phyloP scores from a whole-genome alignment of 2,888 invertebrate genomes.

The Macrosiphum euphorbiae region DNA sequence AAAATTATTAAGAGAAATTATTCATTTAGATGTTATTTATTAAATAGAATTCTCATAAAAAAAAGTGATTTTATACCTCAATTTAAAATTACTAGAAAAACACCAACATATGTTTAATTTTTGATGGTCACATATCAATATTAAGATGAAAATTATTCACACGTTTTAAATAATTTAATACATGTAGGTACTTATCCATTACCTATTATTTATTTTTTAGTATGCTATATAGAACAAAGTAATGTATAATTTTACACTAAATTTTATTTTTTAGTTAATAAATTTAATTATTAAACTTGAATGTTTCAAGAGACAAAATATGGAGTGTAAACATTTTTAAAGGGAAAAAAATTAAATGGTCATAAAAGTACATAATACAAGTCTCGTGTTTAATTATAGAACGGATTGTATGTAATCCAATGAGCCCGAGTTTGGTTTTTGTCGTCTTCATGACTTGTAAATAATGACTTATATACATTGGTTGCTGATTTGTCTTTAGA shows the following conservation, averaged over 20 bases:
- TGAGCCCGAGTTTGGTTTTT: slow-evolving; percentile 90
- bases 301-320: background rate
- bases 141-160: background rate
- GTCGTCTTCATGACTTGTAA: slow-evolving; percentile 90
- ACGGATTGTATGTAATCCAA: slow-evolving; percentile 99
- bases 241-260: background rate
- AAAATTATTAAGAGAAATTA: background rate
- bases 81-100: background rate
- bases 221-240: background rate
- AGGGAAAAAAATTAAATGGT: background rate
- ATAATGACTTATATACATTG: slow-evolving; percentile 94
- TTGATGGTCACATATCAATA: background rate
- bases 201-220: background rate
- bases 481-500: slow-evolving; percentile 91
- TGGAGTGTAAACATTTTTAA: background rate
- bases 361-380: background rate
- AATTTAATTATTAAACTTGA: background rate
- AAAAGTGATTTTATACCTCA: background rate
- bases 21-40: background rate
- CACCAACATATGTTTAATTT: background rate
- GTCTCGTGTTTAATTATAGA: slow-evolving; percentile 78
- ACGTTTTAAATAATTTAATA: background rate
- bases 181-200: background rate
- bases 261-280: background rate
- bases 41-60: background rate